Evolutionary conservation across 2,888 invertebrate genomes (phyloP), one percentile per base, ranked within the genome.

Genomic region (Trachelus stipa): DNA sequence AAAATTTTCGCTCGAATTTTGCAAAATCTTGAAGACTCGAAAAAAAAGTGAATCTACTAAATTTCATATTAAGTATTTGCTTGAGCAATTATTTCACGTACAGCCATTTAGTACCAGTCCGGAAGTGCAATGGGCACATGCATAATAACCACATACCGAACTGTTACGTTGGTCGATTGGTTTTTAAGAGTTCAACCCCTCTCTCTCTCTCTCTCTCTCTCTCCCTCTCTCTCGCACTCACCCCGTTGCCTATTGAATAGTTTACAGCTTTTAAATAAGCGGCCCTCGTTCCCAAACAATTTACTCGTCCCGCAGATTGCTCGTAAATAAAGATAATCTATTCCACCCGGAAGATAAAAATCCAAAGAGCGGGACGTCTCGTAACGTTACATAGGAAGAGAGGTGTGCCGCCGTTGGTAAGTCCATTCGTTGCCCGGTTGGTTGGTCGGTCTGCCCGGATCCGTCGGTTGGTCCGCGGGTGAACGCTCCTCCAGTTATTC

Each of bases 321-420:
- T 91, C 91, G 90, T 91, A 91, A 91, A 91, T 91, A 91, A 91
- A 88, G 91, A 91, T 91, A 91, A 91, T 91, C 91, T 90, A 90
- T 91, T 90, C 90, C 85, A 90, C 90, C 88, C 90, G 90, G 90
- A 90, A 91, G 90, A 90, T 90, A 91, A 91, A 91, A 91, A 90
- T 90, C 75, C 75, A 73, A 76, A 76, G 73, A 76, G 80, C 75
- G 79, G 80, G 76, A 78, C 76, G 78, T 34, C 76, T 37, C 37
- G 74, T 40, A 40, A 31, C 34, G 37, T 69, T 34, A 69, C 31
- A 35, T 31, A 35, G 37, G 35, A 40, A 12, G 40, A 73, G 74
- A 80, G 81, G 77, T 82, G 80, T 83, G 78, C 73, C 81, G 77
- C 73, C 76, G 78, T 77, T 80, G 76, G 79, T 79, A 77, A 79